Evolutionary conservation across 2,113 vertebrate species (phyloP), one percentile per base, ranked within the genome.

Genomic region (Saccopteryx bilineata): DNA sequence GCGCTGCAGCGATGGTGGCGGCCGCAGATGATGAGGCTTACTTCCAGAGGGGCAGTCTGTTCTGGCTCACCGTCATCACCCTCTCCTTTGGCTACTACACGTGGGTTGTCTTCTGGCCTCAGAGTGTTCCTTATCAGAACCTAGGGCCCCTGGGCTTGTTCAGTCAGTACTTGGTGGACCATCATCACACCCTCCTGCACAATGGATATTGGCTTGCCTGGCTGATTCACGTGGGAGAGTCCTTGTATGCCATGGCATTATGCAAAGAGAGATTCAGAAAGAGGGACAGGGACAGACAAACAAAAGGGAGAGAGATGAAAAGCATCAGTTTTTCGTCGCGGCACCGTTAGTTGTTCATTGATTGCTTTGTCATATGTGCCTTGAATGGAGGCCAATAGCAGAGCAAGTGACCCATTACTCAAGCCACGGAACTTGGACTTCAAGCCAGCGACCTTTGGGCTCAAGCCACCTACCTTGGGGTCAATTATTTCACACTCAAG

Each of bases 101-200:
- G 99, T 99, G 98, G 98, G 84, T 96, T 0, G 98, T 99, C 9
- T 99, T 99, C 89, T 98, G 96, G 90, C 99, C 99, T 71, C 97
- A 99, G 75, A 98, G 97, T 33, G 96, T 99, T 93, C 99, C 99
- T 9, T 99, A 98, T 72, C 96, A 98, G 68, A 93, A 88, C 54
- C 98, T 99, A 14, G 99, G 99, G 46, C 93, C 97, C 0, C 98
- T 99, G 31, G 99, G 99, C 33, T 96, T 69, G 83, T 98, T 99
- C 95, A 98, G 98, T 63, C 98, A 96, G 81, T 98, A 99, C 95
- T 96, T 99, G 72, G 98, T 98, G 72, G 95, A 99, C 18, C 98
- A 99, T 82, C 68, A 99, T 97, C 97, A 98, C 48, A 92, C 13
- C 2, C 33, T 98, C 7, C 85, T 99, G 58, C 98, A 97, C 91